Evolutionary conservation across 2,888 invertebrate species (phyloP), one percentile per base, ranked within the genome.

Genomic region (Amphimallon solstitiale): DNA sequence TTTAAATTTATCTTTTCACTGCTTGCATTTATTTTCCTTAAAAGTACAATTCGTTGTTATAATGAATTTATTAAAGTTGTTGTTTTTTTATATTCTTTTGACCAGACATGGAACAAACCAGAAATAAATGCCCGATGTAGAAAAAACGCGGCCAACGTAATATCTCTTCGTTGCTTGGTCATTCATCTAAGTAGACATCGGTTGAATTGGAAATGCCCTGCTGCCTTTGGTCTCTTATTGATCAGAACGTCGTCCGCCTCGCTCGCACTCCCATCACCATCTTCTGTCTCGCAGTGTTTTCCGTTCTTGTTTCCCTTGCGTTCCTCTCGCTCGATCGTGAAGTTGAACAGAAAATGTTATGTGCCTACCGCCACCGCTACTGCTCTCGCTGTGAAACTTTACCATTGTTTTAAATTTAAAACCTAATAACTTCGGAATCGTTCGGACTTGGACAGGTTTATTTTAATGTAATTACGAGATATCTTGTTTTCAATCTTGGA

Each of bases 101-200:
- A 51, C 40, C 54, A 63, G 66, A 67, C 63, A 62, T 54, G 65
- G 66, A 71, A 73, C 72, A 74, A 73, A 73, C 74, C 71, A 69
- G 70, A 71, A 76, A 76, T 74, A 74, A 75, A 76, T 76, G 74
- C 71, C 71, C 70, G 73, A 73, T 72, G 75, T 72, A 73, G 74
- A 76, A 23, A 56, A 76, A 74, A 72, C 70, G 61, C 68, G 52
- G 69, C 72, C 70, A 68, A 72, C 68, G 75, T 74, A 74, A 76
- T 76, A 74, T 71, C 66, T 76, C 75, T 75, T 73, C 75, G 74
- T 76, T 75, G 75, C 68, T 69, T 66, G 74, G 73, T 72, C 72
- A 76, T 76, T 76, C 74, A 74, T 75, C 74, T 74, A 72, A 72
- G 69, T 73, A 74, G 75, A 75, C 73, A 74, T 74, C 74, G 72